Evolutionary conservation across 2,797 vertebrate genomes (phyloP).

Genomic region (Amniataba percoides): DNA sequence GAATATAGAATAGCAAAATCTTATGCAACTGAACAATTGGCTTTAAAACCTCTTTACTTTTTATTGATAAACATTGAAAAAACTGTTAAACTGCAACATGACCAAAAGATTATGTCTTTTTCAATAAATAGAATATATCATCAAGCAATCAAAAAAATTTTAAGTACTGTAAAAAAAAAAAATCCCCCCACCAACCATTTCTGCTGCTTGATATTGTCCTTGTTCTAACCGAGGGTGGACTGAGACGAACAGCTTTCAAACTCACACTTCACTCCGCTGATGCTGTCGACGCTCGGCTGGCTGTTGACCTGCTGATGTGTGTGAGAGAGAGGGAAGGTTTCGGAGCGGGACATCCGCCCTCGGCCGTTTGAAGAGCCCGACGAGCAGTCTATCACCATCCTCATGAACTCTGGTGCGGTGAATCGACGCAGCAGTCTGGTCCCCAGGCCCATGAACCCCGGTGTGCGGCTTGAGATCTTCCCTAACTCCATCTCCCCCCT

Average conservation of each 20-base stretch:
- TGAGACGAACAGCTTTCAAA: conserved; percentile 83
- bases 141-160: conserved; percentile 15
- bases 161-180: conserved; percentile 48
- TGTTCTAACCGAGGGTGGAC: conserved; percentile 66
- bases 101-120: conserved; percentile 38
- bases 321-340: conserved; percentile 86
- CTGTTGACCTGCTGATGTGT: conserved; percentile 85
- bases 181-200: conserved; percentile 5
- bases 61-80: conserved; percentile 44
- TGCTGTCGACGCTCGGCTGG: conserved; percentile 86
- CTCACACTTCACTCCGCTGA: conserved; percentile 87
- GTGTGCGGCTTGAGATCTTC: conserved; percentile 61
- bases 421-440: conserved; percentile 85
- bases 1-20: conserved; percentile 48
- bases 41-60: conserved; percentile 10
- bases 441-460: conserved; percentile 78
- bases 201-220: background rate
- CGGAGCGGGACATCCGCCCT: conserved; percentile 84
- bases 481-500: conserved; percentile 76
- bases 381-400: conserved; percentile 83
- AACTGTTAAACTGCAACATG: conserved; percentile 44
- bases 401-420: conserved; percentile 88
- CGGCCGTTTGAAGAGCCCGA: conserved; percentile 64
- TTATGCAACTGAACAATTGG: conserved; percentile 35
- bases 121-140: conserved; percentile 20